phyloP scores from a whole-genome alignment of 2,888 invertebrate genomes.

The Habroteleia sp. region DNA sequence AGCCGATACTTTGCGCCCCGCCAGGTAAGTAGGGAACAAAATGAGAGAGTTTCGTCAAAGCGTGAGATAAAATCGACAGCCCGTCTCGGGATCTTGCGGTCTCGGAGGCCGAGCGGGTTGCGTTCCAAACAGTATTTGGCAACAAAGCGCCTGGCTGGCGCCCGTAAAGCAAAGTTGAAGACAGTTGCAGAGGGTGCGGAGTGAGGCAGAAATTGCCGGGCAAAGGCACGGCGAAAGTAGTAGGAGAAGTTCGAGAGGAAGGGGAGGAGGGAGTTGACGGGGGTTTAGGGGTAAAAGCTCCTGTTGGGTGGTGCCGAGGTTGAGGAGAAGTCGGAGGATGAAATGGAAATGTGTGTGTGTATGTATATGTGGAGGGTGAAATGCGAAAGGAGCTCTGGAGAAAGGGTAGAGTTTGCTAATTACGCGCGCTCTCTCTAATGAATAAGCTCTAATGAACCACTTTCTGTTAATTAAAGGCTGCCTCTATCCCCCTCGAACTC shows the following conservation, averaged over 20 bases:
- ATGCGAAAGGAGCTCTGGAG: slow-evolving; percentile 76
- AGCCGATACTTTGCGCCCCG: slow-evolving; percentile 5
- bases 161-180: slow-evolving; percentile 42
- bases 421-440: slow-evolving; percentile 92
- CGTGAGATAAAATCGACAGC: slow-evolving; percentile 34
- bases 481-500: slow-evolving; percentile 76
- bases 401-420: slow-evolving; percentile 90
- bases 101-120: slow-evolving; percentile 45
- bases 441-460: slow-evolving; percentile 95
- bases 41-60: slow-evolving; percentile 33
- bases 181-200: slow-evolving; percentile 31
- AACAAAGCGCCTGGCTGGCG: slow-evolving; percentile 58
- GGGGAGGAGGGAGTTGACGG: slow-evolving; percentile 42
- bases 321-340: slow-evolving; percentile 64
- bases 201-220: slow-evolving; percentile 49
- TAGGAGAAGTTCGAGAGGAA: slow-evolving; percentile 41
- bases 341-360: slow-evolving; percentile 67
- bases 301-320: slow-evolving; percentile 53
- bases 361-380: slow-evolving; percentile 74
- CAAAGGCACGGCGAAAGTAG: slow-evolving; percentile 55
- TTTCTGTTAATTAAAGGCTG: slow-evolving; percentile 94
- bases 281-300: slow-evolving; percentile 70
- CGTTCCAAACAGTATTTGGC: slow-evolving; percentile 65
- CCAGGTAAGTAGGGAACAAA: slow-evolving; percentile 14
- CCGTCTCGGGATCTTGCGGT: slow-evolving; percentile 44